Conservation (phyloP, 2,888 invertebrate genomes). For the Xestobium rufovillosum region DNA sequence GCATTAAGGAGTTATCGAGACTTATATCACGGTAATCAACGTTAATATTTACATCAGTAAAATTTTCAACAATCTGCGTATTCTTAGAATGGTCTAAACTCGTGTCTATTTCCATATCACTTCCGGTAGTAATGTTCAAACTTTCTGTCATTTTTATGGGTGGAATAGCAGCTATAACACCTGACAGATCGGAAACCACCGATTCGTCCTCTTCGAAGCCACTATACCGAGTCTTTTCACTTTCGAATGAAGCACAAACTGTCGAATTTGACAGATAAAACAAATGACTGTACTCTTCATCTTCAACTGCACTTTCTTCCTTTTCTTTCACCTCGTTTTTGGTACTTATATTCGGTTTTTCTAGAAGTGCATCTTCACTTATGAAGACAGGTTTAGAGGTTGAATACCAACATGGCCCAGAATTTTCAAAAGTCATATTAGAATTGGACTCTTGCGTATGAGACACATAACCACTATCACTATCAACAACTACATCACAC, state of each 20-base stretch:
- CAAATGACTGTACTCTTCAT: slow-evolving; percentile 21
- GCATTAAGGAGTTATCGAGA: too few relatives aligned
- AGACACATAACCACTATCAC: slow-evolving; percentile 41
- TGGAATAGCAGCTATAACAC: slow-evolving; percentile 24
- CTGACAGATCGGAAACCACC: slow-evolving; percentile 20
- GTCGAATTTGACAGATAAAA: slow-evolving; percentile 24
- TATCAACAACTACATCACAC: slow-evolving; percentile 35
- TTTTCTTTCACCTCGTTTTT: slow-evolving; percentile 11
- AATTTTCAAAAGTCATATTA: slow-evolving; percentile 7
- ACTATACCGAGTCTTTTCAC: slow-evolving; percentile 23
- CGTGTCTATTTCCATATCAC: neutral
- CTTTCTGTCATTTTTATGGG: slow-evolving; percentile 16
- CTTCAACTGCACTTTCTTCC: slow-evolving; percentile 17
- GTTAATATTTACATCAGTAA: neutral
- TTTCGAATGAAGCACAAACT: slow-evolving; percentile 24
- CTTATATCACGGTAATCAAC: neutral
- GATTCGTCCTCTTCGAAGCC: slow-evolving; percentile 26
- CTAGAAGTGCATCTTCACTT: slow-evolving; percentile 38
- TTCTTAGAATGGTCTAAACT: neutral
- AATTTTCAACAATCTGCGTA: neutral
- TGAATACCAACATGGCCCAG: too few relatives aligned
- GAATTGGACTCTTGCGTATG: slow-evolving; percentile 33
- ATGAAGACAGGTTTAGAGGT: slow-evolving; percentile 29
- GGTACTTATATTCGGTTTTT: slow-evolving; percentile 29
- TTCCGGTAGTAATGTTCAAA: neutral